Conservation (phyloP, 2,888 invertebrate genomes). For the Galerucella pusilla region DNA sequence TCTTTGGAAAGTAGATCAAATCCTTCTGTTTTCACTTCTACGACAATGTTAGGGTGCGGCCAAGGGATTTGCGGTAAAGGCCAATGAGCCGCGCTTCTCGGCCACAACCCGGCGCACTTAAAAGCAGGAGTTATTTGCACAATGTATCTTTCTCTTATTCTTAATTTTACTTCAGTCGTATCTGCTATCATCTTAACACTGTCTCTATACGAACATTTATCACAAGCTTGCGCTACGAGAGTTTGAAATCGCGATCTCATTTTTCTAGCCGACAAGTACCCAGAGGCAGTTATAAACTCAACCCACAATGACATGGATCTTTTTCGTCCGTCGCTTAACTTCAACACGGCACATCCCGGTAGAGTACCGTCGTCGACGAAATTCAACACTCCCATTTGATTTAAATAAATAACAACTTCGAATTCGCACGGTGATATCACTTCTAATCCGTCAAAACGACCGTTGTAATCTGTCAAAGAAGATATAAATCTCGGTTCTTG, state of each 20-base stretch:
- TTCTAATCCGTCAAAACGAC: slow-evolving; percentile 81
- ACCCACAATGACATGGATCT: slow-evolving; percentile 91
- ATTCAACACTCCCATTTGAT: slow-evolving; percentile 91
- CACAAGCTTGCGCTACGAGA: slow-evolving; percentile 79
- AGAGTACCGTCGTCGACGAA: slow-evolving; percentile 87
- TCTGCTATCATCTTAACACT: slow-evolving; percentile 85
- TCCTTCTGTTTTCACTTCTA: slow-evolving; percentile 85
- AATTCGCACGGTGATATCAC: slow-evolving; percentile 83
- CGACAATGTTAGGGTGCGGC: slow-evolving; percentile 82
- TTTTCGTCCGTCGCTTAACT: slow-evolving; percentile 86
- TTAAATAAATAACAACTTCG: slow-evolving; percentile 84
- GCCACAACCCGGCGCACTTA: slow-evolving; percentile 87
- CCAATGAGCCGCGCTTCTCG: slow-evolving; percentile 84
- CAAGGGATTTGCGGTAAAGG: slow-evolving; percentile 82
- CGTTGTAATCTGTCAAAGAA: slow-evolving; percentile 79
- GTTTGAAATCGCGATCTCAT: slow-evolving; percentile 87
- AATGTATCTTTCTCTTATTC: slow-evolving; percentile 80
- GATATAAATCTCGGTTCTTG: slow-evolving; percentile 87
- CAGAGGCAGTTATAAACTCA: slow-evolving; percentile 90
- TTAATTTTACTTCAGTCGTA: slow-evolving; percentile 82
- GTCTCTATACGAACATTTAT: slow-evolving; percentile 83
- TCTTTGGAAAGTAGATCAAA: slow-evolving; percentile 85
- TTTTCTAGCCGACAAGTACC: slow-evolving; percentile 85
- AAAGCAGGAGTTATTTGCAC: slow-evolving; percentile 88
- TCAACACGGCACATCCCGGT: slow-evolving; percentile 86